Base-by-base conservation (phyloP, 2,113 vertebrate species). In the Festucalex cinctus region DNA sequence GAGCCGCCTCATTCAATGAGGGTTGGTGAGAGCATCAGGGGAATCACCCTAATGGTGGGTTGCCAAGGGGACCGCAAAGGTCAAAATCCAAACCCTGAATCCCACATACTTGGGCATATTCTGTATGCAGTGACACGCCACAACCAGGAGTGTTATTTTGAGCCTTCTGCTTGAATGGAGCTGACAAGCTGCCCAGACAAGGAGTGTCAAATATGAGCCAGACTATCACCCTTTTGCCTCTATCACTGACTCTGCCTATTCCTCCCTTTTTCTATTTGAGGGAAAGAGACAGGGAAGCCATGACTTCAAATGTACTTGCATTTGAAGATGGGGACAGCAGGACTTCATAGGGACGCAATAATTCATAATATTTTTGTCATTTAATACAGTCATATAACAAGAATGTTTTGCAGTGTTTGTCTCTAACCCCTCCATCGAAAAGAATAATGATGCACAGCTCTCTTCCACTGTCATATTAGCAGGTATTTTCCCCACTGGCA, bases 401-500 rank as follows among this genome's bases (percentile, higher is more conserved):
- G 3, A 20, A 17, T 22, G 7, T 6, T 14, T 48, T 53, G 19
- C 3, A 53, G n/a, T 22, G 0, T 53, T 19, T 48, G 19, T 48
- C 46, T 49, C 46, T 7, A 49, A 49, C 20, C 46, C 1, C 19
- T 6, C 6, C 56, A 58, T 17, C 13, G 37, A 37, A 51, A 24
- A 36, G 44, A 66, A 62, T 56, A 54, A 61, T 63, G 66, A 67
- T 16, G 49, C 1, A 59, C 54, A 60, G 39, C 14, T 16, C 28
- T 43, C 4, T 16, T 73, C 22, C 10, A 65, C 35, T 7, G 32
- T 75, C 43, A 53, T 69, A 79, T 71, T 59, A 66, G 51, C 60
- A 57, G 58, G 64, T 69, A 41, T 74, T 64, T 72, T 35, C 54
- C 65, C 53, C n/a, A 61, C 24, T 54, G 43, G 65, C 64, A 64